These are phyloP conservation scores for Tragelaphus imberbis DNA, from an alignment of 2,113 vertebrate species.

Conservation along the genomic window DNA sequence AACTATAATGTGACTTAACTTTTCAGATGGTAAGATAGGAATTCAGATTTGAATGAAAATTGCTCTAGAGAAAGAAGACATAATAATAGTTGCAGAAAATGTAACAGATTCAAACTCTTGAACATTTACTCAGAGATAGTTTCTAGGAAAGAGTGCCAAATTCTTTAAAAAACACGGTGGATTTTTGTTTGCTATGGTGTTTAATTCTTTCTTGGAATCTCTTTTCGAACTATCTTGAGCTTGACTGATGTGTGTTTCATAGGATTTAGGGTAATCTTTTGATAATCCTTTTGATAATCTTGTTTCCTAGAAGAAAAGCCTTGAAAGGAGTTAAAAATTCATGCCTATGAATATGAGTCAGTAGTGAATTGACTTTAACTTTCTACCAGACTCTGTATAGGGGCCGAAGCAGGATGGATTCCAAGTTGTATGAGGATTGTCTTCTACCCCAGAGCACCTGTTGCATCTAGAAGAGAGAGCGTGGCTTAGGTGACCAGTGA, in stretches of 20 bases:
- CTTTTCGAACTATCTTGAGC: background rate
- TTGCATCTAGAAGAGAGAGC: background rate
- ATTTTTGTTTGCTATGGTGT: background rate
- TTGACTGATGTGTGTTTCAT: background rate
- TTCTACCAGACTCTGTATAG: background rate
- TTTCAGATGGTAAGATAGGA: background rate
- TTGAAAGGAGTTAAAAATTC: background rate
- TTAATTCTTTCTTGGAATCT: background rate
- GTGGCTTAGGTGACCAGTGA: background rate
- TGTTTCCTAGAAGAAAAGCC: background rate
- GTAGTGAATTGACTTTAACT: background rate
- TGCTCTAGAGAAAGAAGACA: background rate
- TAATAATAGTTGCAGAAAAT: background rate
- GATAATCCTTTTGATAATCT: background rate
- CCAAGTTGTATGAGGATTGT: background rate
- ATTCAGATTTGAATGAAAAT: background rate
- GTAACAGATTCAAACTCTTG: background rate
- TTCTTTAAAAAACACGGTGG: background rate
- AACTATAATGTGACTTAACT: background rate
- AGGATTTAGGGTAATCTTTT: background rate
- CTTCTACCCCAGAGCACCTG: background rate
- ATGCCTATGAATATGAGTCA: background rate
- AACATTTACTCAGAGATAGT: background rate
- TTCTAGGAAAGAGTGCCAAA: background rate
- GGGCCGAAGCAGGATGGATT: background rate